Conservation (phyloP, 2,888 invertebrate species). For the Chalcosyrphus nemorum region DNA sequence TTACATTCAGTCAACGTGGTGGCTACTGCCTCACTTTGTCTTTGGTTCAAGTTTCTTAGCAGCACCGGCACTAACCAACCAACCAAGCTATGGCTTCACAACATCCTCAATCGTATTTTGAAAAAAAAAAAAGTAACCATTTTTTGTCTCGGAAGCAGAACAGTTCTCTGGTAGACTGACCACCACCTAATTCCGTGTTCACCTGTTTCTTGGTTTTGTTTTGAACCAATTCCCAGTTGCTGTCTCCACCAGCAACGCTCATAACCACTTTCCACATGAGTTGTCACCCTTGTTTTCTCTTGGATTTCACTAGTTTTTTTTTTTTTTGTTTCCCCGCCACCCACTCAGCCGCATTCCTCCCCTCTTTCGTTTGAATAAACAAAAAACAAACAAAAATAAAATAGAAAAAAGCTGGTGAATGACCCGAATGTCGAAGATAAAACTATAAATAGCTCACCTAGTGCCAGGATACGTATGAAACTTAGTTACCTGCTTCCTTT, state of each 20-base stretch:
- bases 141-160: slow-evolving; percentile 18
- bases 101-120: slow-evolving; percentile 67
- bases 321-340: too few species aligned
- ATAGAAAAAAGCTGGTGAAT: slow-evolving; percentile 56
- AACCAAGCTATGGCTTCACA: slow-evolving; percentile 58
- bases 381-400: too few species aligned
- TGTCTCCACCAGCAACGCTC: slow-evolving; percentile 10
- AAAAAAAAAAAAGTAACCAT: slow-evolving; percentile 50
- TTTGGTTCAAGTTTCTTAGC: slow-evolving; percentile 51
- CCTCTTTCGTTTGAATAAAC: slow-evolving; percentile 35
- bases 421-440: slow-evolving; percentile 56
- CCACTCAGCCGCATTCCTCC: slow-evolving; percentile 2
- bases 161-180: slow-evolving; percentile 37
- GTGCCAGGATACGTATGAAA: slow-evolving; percentile 60
- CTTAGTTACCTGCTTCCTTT: slow-evolving; percentile 63
- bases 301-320: slow-evolving; percentile 12
- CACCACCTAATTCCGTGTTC: slow-evolving; percentile 56
- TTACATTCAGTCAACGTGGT: slow-evolving; percentile 35
- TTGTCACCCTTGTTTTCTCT: slow-evolving; percentile 40
- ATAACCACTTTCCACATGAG: slow-evolving; percentile 67
- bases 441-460: slow-evolving; percentile 66
- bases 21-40: slow-evolving; percentile 13
- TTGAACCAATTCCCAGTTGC: neutral
- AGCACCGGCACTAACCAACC: slow-evolving; percentile 1
- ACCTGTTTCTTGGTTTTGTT: slow-evolving; percentile 52